These are phyloP conservation scores for Eurypyga helias DNA, from an alignment of 2,113 vertebrate genomes.

Conservation along the genomic window DNA sequence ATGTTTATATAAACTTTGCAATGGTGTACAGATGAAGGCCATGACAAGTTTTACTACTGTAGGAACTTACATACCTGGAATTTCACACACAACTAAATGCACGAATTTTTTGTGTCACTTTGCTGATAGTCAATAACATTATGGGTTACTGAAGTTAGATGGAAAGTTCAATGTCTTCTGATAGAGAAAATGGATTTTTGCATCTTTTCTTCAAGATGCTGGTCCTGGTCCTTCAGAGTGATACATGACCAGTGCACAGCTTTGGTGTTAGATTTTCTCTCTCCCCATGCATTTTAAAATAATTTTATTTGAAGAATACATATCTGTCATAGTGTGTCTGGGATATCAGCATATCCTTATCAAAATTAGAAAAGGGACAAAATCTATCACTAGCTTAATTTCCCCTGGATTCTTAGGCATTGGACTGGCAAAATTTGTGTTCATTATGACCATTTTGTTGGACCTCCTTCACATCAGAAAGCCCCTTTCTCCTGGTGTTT, in stretches of 20 bases:
- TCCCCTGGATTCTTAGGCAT: not conserved
- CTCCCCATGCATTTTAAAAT: not conserved
- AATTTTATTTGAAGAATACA: not conserved
- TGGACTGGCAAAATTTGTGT: not conserved
- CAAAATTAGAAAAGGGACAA: not conserved
- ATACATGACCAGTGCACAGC: fast-evolving
- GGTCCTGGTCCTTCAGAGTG: not conserved
- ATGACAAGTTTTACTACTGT: not conserved
- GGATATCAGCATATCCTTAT: not conserved
- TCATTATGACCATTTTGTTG: not conserved
- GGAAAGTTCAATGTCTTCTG: not conserved
- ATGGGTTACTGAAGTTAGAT: not conserved
- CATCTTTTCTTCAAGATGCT: not conserved
- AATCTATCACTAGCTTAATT: fast-evolving
- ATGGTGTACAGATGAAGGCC: not conserved
- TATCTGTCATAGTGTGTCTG: not conserved
- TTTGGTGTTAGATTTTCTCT: not conserved
- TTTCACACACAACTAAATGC: not conserved
- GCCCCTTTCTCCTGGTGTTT: not conserved
- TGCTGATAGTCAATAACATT: not conserved
- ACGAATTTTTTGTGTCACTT: not conserved
- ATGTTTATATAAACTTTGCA: not conserved
- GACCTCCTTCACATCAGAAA: not conserved
- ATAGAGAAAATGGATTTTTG: not conserved
- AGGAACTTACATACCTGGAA: not conserved